Evolutionary conservation across 2,113 vertebrate genomes (phyloP).

Genomic region (Irena cyanogastra): DNA sequence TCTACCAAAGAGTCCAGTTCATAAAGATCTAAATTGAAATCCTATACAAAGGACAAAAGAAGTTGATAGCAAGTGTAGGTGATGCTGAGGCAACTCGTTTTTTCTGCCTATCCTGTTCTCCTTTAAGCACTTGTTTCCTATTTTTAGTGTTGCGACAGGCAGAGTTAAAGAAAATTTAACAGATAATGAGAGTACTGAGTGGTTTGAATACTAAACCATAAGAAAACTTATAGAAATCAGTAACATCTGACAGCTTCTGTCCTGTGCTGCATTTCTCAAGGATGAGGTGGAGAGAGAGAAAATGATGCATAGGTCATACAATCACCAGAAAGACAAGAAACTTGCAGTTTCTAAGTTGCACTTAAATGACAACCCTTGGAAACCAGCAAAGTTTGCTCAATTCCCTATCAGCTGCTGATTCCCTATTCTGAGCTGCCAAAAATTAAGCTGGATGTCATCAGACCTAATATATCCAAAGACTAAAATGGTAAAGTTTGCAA

Average conservation of each 20-base stretch:
- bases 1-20: not conserved
- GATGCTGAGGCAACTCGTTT: not conserved
- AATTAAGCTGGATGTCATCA: not conserved
- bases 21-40: not conserved
- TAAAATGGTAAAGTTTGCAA: not conserved
- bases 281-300: not conserved
- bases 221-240: not conserved
- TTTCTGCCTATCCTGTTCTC: not conserved
- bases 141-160: not conserved
- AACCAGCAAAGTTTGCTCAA: not conserved
- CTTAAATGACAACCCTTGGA: not conserved
- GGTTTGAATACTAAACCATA: not conserved
- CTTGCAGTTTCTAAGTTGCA: not conserved
- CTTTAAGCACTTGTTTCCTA: not conserved
- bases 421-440: not conserved
- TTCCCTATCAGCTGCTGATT: not conserved
- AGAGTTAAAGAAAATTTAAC: conserved; percentile 5
- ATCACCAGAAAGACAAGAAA: not conserved
- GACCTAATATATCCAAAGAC: not conserved
- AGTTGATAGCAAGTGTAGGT: not conserved
- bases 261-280: not conserved
- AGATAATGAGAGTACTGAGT: conserved; percentile 16
- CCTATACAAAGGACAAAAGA: not conserved
- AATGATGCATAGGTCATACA: not conserved
- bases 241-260: not conserved